Base-by-base conservation (phyloP, 1,140 invertebrate genomes). In the Drosophila kikkawai region DNA sequence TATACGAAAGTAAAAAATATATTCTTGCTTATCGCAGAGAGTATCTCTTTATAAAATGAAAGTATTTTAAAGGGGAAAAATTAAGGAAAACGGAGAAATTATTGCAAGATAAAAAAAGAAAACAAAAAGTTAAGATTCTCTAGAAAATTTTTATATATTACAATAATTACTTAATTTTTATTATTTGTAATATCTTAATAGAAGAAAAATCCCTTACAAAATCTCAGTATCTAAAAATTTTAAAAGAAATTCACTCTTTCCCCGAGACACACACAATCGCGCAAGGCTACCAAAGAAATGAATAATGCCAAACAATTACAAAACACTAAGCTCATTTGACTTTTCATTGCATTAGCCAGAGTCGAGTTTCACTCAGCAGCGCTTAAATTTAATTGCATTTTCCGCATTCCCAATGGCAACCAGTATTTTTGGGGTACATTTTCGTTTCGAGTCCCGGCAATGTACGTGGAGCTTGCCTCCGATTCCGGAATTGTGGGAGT, bases 371-470 rank as follows among this genome's bases (percentile, higher is more conserved):
- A 74, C 70, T 73, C 68, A 61, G 55, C 53, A 42, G 45, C 67
- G 70, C 70, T 74, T 74, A 73, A 74, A 74, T 73, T 74, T 74
- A 74, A 74, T 74, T 74, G 70, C 70, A 74, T 74, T 74, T 73
- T 73, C 70, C 68, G 32, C 55, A 73, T 74, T 59, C 68, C 70
- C 45, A 70, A 68, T 68, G 32, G 48, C 67, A 70, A 48, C 64
- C 56, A 15, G 70, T 39, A 73, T 74, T 74, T 51, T 73, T 51
- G 70, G 70, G 70, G 44, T 71, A 32, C 32, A 71, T 73, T 71
- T 71, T 73, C 66, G 42, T 69, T 69, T 60, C 11, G n/a, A 5
- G 44, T 22, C 44, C 53, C 44, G 57, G 57, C 66, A 73, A 58
- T 73, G 53, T 50, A 45, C 39, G 36, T 48, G 65, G 15, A 55